A percentile compares a stretch with the other conserved stretches of the same genome.
These are phyloP conservation scores for Tanytarsus gracilentus DNA, from an alignment of 2,888 invertebrate genomes.

Conservation along the genomic window DNA sequence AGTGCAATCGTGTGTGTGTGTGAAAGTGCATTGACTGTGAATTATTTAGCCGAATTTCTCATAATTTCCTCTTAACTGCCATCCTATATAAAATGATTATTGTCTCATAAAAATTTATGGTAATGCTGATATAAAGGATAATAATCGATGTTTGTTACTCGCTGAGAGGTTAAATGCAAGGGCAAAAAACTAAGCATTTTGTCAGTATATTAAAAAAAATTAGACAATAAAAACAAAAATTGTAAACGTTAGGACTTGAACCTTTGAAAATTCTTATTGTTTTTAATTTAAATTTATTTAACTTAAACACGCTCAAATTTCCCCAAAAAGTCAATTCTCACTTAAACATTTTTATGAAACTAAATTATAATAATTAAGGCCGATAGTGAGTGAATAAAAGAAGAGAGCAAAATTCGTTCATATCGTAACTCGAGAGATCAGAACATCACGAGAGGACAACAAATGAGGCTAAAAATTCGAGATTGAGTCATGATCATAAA, in stretches of 20 bases:
- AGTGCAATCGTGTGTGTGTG: background rate
- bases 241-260: too few relatives aligned
- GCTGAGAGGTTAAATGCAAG: too few relatives aligned
- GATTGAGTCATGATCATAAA: constrained; percentile 22
- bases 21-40: background rate
- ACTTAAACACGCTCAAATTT: too few relatives aligned
- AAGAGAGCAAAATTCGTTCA: too few relatives aligned
- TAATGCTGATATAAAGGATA: constrained; percentile 19
- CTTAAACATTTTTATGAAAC: constrained; percentile 9
- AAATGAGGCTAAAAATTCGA: background rate
- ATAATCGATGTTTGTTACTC: constrained; percentile 1
- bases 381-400: too few relatives aligned
- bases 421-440: background rate
- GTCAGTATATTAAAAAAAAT: too few relatives aligned
- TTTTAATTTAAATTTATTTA: too few relatives aligned
- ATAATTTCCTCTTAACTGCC: constrained; percentile 5
- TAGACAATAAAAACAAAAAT: too few relatives aligned
- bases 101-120: constrained; percentile 20
- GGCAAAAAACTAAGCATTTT: too few relatives aligned
- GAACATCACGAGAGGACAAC: background rate
- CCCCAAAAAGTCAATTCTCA: background rate
- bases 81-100: background rate
- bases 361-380: constrained; percentile 24
- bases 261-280: too few relatives aligned
- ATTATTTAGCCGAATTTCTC: background rate